Percentiles rank a stretch among this genome's conserved stretches.
Evolutionary conservation across 2,888 invertebrate species (phyloP).

Genomic region (Cactoblastis cactorum): DNA sequence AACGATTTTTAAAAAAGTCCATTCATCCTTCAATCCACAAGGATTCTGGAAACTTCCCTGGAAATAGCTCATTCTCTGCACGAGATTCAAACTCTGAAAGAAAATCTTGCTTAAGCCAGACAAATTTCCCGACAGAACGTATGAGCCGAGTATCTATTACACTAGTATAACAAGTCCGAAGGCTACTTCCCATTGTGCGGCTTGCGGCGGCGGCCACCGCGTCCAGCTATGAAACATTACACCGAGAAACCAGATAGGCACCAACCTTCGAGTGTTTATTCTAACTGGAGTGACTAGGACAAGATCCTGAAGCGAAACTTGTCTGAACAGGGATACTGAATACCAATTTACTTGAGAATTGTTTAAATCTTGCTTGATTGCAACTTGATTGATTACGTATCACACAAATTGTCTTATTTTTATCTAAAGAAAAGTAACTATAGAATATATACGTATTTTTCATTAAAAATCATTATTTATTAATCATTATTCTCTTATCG

Average conservation of each 20-base stretch:
- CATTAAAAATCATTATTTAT: no score
- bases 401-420: no score
- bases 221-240: constrained; percentile 44
- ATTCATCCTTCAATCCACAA: no score
- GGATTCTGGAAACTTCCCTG: no score
- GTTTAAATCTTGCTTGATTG: neutral
- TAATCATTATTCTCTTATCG: no score
- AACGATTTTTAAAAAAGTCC: no score
- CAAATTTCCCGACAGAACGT: neutral
- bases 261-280: neutral
- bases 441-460: no score
- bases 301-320: neutral
- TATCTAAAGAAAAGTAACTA: no score
- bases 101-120: neutral
- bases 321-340: neutral
- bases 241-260: constrained; percentile 54
- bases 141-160: constrained; percentile 40
- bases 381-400: neutral
- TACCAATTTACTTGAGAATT: neutral
- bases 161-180: constrained; percentile 45
- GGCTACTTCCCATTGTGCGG: constrained; percentile 44
- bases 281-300: neutral
- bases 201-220: constrained; percentile 39
- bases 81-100: neutral
- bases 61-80: no score